These are phyloP conservation scores for Notolepis coatsorum DNA, from an alignment of 2,797 vertebrate genomes.

Conservation along the genomic window DNA sequence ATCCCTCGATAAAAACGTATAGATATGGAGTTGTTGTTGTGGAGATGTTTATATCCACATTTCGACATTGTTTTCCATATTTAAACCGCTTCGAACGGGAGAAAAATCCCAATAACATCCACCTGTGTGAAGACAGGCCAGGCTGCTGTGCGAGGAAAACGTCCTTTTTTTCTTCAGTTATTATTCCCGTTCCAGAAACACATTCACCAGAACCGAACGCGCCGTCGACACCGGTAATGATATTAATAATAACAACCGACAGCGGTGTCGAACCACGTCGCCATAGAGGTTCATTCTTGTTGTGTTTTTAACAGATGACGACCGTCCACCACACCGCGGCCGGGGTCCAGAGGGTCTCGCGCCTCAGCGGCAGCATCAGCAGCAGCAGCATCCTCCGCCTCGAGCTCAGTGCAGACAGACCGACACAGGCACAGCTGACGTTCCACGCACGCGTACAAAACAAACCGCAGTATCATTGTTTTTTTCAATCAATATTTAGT, in stretches of 20 bases:
- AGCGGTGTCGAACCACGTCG: background rate
- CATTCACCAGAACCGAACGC: background rate
- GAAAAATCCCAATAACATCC: conserved; percentile 48
- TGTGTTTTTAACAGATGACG: conserved; percentile 42
- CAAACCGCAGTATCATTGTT: conserved; percentile 66
- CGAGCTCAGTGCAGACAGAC: conserved; percentile 77
- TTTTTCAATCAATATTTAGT: background rate
- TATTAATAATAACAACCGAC: no score
- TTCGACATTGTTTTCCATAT: conserved; percentile 40
- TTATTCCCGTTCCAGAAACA: conserved; percentile 7
- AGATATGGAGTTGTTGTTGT: background rate
- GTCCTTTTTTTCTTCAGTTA: conserved; percentile 2
- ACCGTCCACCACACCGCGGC: conserved; percentile 64
- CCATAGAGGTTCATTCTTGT: conserved; percentile 26
- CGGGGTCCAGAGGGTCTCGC: no score
- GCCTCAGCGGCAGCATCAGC: conserved; percentile 82
- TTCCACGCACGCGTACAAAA: conserved; percentile 77
- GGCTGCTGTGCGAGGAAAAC: conserved; percentile 48
- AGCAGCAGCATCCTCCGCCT: conserved; percentile 36
- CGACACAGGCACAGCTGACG: conserved; percentile 74
- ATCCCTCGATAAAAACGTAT: background rate
- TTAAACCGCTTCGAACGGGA: background rate
- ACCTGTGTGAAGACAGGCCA: conserved; percentile 77
- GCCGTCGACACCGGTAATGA: background rate
- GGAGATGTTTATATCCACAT: conserved; percentile 19